These are phyloP conservation scores for Enteromius paludinosus DNA, from an alignment of 2,797 vertebrate species.

Conservation along the genomic window DNA sequence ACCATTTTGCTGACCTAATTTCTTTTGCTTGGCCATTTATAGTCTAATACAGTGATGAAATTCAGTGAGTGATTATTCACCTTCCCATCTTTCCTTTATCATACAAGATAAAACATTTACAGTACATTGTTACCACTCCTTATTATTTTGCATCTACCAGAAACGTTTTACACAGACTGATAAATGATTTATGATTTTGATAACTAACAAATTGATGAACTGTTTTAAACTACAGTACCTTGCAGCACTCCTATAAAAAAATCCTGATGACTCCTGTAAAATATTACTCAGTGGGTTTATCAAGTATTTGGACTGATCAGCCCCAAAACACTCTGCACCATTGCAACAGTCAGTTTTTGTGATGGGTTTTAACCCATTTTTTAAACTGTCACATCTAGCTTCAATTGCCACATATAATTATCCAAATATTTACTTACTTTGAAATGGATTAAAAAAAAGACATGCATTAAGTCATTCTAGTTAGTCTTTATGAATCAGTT, in stretches of 20 bases:
- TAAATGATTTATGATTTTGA: constrained; percentile 12
- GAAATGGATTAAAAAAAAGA: not conserved
- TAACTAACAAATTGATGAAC: not conserved
- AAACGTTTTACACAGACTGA: not conserved
- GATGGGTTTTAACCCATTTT: not conserved
- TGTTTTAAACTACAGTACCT: not conserved
- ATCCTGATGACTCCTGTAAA: constrained; percentile 30
- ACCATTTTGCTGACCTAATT: not conserved
- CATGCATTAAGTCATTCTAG: not conserved
- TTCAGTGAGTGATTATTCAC: not conserved
- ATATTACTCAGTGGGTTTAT: not conserved
- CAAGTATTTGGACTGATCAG: not conserved
- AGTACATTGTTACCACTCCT: not conserved
- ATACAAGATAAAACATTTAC: not conserved
- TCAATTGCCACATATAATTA: not conserved
- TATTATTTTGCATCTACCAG: not conserved
- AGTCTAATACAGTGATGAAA: not conserved
- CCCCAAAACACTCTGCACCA: not conserved
- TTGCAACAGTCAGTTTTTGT: not conserved
- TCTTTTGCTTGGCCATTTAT: not conserved
- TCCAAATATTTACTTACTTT: not conserved
- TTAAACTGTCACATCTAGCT: not conserved
- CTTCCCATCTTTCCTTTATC: too few species aligned
- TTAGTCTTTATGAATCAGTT: not conserved
- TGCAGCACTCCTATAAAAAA: constrained; percentile 36